Conservation (phyloP, 2,113 vertebrate species). For the Tamias sibiricus region DNA sequence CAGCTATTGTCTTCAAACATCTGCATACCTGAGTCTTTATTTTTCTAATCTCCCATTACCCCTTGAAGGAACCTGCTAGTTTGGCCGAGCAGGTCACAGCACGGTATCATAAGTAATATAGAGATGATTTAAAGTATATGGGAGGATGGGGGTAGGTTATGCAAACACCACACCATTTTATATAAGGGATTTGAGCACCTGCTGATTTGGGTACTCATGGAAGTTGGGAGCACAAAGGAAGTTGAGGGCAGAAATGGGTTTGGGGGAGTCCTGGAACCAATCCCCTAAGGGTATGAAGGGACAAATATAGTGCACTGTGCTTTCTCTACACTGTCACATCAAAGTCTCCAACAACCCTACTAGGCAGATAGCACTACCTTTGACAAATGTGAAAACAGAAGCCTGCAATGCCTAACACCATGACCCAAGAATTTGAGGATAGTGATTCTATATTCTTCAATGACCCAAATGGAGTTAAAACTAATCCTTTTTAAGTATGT, state of each 20-base stretch:
- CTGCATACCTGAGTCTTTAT: too few species aligned
- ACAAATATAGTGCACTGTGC: not conserved
- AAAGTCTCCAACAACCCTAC: not conserved
- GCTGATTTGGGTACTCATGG: not conserved
- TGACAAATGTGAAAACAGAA: not conserved
- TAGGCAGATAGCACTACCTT: accelerated
- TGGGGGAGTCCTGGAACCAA: not conserved
- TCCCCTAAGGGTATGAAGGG: not conserved
- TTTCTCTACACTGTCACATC: not conserved
- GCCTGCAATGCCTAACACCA: not conserved
- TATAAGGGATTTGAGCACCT: not conserved
- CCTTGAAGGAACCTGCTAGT: too few species aligned
- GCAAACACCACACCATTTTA: not conserved
- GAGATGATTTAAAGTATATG: not conserved
- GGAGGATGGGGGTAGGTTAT: not conserved
- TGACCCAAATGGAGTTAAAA: not conserved
- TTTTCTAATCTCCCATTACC: too few species aligned
- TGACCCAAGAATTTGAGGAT: not conserved
- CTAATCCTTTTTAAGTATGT: not conserved
- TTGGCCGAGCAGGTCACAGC: too few species aligned
- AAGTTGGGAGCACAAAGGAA: not conserved
- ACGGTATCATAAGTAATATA: too few species aligned
- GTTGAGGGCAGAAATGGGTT: too few species aligned
- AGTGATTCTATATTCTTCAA: not conserved
- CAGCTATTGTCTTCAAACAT: too few species aligned